These are phyloP conservation scores for Streptopelia turtur DNA, from an alignment of 2,797 vertebrate genomes.

Conservation along the genomic window DNA sequence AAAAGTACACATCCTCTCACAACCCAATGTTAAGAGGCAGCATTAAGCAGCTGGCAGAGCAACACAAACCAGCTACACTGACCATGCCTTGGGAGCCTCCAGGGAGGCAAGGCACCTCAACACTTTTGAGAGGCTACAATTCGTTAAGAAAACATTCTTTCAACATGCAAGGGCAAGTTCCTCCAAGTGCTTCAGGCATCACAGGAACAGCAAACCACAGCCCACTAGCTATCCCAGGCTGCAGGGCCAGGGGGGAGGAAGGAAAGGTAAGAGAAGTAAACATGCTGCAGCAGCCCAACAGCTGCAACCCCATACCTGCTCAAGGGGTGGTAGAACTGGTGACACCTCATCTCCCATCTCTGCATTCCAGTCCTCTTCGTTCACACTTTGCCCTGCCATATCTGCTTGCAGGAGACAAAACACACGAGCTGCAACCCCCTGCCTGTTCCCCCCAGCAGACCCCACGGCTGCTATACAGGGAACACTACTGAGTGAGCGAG, in stretches of 20 bases:
- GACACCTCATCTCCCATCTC: slow-evolving; percentile 21
- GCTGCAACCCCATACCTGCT: neutral
- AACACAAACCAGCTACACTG: neutral
- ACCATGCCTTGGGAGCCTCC: neutral
- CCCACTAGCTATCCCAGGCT: rapidly evolving
- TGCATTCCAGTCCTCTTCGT: slow-evolving; percentile 68
- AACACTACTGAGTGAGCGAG: too few species aligned
- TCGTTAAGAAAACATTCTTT: neutral
- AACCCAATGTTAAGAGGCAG: neutral
- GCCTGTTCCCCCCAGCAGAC: rapidly evolving
- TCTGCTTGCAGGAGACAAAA: neutral
- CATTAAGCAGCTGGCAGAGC: rapidly evolving
- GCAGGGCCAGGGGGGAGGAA: rapidly evolving
- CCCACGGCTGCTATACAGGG: rapidly evolving
- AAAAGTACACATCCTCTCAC: neutral
- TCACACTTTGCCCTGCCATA: neutral
- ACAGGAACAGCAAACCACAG: rapidly evolving
- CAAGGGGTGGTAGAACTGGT: neutral
- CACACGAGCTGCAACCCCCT: rapidly evolving
- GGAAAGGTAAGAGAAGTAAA: rapidly evolving
- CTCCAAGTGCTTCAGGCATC: neutral
- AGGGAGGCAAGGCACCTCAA: neutral
- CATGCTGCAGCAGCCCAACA: rapidly evolving
- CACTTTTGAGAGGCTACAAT: neutral
- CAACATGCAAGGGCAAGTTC: rapidly evolving